Evolutionary conservation across 2,113 vertebrate genomes (phyloP).

Genomic region (Melanerpes aurifrons): DNA sequence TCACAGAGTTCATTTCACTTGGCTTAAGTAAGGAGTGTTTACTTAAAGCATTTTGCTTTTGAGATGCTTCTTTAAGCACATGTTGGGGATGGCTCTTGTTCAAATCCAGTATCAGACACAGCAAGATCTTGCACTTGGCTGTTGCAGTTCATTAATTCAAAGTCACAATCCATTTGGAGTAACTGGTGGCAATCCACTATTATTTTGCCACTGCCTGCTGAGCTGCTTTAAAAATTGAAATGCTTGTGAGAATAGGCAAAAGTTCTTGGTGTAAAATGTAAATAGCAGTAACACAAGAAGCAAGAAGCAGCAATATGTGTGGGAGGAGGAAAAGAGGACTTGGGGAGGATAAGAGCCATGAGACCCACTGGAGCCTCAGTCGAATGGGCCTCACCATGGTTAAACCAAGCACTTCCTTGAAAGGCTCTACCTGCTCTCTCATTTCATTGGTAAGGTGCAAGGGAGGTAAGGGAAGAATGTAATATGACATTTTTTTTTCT

Average conservation of each 20-base stretch:
- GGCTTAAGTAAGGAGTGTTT: background rate
- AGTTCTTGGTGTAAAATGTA: background rate
- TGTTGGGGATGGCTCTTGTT: background rate
- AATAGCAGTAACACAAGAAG: background rate
- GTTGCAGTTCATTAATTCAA: slow-evolving; percentile 11
- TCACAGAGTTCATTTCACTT: background rate
- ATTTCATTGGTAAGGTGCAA: background rate
- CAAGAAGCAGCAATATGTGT: background rate
- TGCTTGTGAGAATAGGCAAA: background rate
- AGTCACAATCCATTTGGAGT: background rate
- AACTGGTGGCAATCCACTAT: slow-evolving; percentile 17
- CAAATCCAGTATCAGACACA: background rate
- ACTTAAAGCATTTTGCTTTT: background rate
- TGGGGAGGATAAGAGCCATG: background rate
- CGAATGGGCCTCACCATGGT: accelerated
- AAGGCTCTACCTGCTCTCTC: background rate
- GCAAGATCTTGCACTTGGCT: background rate
- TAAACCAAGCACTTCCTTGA: background rate
- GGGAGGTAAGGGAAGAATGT: background rate
- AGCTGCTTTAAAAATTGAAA: slow-evolving; percentile 34
- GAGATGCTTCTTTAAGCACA: background rate
- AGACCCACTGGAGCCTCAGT: background rate
- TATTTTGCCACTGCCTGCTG: slow-evolving; percentile 20
- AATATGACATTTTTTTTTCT: background rate
- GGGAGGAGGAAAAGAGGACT: background rate